Evolutionary conservation across 1,140 invertebrate genomes (phyloP).

Genomic region (Diorhabda sublineata): DNA sequence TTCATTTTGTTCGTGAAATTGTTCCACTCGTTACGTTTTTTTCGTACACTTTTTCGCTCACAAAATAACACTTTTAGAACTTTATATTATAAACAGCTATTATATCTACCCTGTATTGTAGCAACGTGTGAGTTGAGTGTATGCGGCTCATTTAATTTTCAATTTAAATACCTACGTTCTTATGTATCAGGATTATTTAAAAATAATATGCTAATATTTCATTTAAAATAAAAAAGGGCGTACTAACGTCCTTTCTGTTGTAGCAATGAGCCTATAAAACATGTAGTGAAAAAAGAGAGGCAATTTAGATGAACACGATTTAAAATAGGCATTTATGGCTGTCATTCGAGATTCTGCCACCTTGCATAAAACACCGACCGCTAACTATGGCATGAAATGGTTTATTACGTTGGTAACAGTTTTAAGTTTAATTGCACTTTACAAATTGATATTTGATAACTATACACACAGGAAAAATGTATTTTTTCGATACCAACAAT

Average conservation of each 20-base stretch:
- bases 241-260: conserved; percentile 12
- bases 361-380: not conserved
- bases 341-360: conserved; percentile 11
- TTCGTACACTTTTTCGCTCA: no score
- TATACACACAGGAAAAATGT: not conserved
- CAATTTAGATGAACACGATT: conserved; percentile 18
- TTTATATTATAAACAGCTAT: no score
- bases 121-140: not conserved
- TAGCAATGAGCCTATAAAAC: conserved; percentile 16
- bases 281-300: conserved; percentile 4
- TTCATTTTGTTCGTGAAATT: no score
- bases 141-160: conserved; percentile 14
- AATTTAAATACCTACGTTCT: conserved; percentile 16
- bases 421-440: not conserved
- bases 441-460: conserved; percentile 3
- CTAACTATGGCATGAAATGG: conserved; percentile 12
- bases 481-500: no score
- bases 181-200: conserved; percentile 11
- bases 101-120: no score
- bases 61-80: no score
- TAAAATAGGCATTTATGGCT: conserved; percentile 8
- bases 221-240: conserved; percentile 15
- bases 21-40: no score
- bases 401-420: conserved; percentile 9
- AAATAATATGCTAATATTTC: conserved; percentile 20